Evolutionary conservation across 23 tunicate species (phyloP).

Genomic region (Trididemnum nubilum): DNA sequence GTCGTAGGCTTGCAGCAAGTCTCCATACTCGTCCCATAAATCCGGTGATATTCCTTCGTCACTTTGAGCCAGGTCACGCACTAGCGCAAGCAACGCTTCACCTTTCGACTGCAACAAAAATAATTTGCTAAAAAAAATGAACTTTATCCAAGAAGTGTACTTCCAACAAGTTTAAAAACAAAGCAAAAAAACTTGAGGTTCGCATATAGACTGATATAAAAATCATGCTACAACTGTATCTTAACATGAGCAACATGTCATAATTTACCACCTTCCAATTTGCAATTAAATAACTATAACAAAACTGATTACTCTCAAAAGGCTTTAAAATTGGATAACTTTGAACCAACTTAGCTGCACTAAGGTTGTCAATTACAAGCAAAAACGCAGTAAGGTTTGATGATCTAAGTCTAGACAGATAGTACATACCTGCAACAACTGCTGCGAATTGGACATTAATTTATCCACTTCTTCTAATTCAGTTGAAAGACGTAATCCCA

Average conservation of each 20-base stretch:
- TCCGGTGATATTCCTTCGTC: conserved; percentile 77
- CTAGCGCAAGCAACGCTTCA: conserved; percentile 55
- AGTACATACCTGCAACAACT: conserved; percentile 41
- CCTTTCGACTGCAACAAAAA: conserved; percentile 68
- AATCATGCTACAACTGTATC: neutral
- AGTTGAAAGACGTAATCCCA: conserved; percentile 62
- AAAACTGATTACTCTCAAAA: too few species aligned
- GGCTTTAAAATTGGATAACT: too few species aligned
- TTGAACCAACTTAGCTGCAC: too few species aligned
- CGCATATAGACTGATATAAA: conserved; percentile 22
- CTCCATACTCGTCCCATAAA: conserved; percentile 92
- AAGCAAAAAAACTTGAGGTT: conserved; percentile 3
- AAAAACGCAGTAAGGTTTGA: too few species aligned
- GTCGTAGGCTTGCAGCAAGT: conserved; percentile 70
- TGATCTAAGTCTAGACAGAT: too few species aligned
- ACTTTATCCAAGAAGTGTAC: too few species aligned
- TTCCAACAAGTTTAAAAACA: neutral
- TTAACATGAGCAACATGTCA: too few species aligned
- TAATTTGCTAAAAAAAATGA: too few species aligned
- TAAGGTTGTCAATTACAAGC: too few species aligned
- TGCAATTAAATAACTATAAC: too few species aligned
- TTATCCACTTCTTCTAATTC: conserved; percentile 80
- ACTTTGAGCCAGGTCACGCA: conserved; percentile 80
- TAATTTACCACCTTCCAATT: too few species aligned
- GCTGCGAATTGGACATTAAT: conserved; percentile 25